Percentiles rank a stretch among this genome's conserved stretches.
Evolutionary conservation across 2,797 vertebrate genomes (phyloP).

Genomic region (Helostoma temminkii): DNA sequence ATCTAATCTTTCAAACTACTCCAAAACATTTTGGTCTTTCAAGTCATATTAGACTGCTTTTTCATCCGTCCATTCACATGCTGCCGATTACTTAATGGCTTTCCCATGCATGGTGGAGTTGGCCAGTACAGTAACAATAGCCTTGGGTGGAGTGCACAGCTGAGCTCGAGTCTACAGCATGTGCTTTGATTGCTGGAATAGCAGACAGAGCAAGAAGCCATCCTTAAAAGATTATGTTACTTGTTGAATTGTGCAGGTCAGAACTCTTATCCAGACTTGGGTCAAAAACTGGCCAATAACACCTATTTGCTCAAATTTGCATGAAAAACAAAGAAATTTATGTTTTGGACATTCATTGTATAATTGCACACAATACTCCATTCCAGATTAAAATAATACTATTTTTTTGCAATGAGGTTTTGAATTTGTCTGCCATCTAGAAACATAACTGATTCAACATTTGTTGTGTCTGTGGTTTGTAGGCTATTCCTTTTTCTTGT

Average conservation of each 20-base stretch:
- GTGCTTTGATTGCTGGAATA: slow-evolving; percentile 70
- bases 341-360: slow-evolving; percentile 20
- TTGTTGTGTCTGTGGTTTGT: slow-evolving; percentile 53
- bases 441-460: slow-evolving; percentile 31
- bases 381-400: slow-evolving; percentile 4
- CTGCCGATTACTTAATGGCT: slow-evolving; percentile 71
- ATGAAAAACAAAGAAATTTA: slow-evolving; percentile 13
- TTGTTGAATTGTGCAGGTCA: slow-evolving; percentile 48
- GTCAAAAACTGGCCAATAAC: slow-evolving; percentile 20
- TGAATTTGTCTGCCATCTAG: slow-evolving; percentile 21
- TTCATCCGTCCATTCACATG: slow-evolving; percentile 51
- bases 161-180: slow-evolving; percentile 73
- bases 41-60: slow-evolving; percentile 33
- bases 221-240: slow-evolving; percentile 48
- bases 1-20: slow-evolving; percentile 25
- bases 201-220: slow-evolving; percentile 44
- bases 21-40: slow-evolving; percentile 22
- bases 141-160: slow-evolving; percentile 78
- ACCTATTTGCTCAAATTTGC: slow-evolving; percentile 24
- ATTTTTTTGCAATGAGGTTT: slow-evolving; percentile 17
- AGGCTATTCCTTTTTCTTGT: slow-evolving; percentile 47
- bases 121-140: slow-evolving; percentile 78
- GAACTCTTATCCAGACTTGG: slow-evolving; percentile 2
- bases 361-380: neutral
- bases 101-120: slow-evolving; percentile 68